Evolutionary conservation across 1,140 invertebrate species (phyloP).

Genomic region (Polypedilum vanderplanki): DNA sequence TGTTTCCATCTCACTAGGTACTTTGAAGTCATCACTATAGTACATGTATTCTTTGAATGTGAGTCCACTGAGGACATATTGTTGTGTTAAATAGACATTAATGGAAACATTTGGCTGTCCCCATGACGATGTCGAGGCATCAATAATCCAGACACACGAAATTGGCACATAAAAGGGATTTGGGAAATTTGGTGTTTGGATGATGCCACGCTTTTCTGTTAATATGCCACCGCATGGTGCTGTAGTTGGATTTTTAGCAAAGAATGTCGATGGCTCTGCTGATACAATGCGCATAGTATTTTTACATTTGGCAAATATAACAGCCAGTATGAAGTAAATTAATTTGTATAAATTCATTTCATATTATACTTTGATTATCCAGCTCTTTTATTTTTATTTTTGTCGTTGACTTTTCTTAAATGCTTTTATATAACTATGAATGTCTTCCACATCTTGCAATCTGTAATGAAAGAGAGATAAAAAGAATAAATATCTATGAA

Average conservation of each 20-base stretch:
- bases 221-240: constrained; percentile 54
- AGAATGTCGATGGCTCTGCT: background rate
- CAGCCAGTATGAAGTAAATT: constrained; percentile 25
- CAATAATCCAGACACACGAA: constrained; percentile 78
- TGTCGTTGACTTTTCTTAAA: too few relatives aligned
- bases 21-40: constrained; percentile 62
- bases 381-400: too few relatives aligned
- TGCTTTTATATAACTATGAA: too few relatives aligned
- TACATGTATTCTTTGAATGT: constrained; percentile 76
- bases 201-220: constrained; percentile 55
- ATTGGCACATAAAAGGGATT: constrained; percentile 69
- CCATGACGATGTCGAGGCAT: constrained; percentile 49
- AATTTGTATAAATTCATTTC: constrained; percentile 28
- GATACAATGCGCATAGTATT: constrained; percentile 8
- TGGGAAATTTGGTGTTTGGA: constrained; percentile 79
- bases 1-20: constrained; percentile 51
- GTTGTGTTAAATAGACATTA: constrained; percentile 78
- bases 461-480: too few relatives aligned
- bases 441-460: too few relatives aligned
- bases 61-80: constrained; percentile 73
- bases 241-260: background rate
- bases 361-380: background rate
- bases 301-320: constrained; percentile 27
- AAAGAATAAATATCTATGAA: too few relatives aligned
- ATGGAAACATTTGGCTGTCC: constrained; percentile 53